Evolutionary conservation across 2,797 vertebrate species (phyloP), one percentile per base, ranked within the genome.

Genomic region (Paguma larvata): DNA sequence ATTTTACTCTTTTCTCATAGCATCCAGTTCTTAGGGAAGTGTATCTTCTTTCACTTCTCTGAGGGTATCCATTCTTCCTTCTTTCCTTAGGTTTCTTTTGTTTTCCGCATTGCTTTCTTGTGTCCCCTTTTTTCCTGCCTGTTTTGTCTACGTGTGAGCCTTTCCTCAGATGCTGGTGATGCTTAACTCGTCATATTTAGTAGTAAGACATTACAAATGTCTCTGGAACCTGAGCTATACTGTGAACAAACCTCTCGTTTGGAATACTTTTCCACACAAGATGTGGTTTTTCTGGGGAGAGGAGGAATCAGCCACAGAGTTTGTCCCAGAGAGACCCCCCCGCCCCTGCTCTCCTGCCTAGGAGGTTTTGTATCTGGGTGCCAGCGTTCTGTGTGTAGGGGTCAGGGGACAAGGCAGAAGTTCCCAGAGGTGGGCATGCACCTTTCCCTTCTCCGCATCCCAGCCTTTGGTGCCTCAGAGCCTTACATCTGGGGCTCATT

Each of bases 131-230:
- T 68, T 38, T 44, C 5, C 67, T 48, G 0, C 83, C 32, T 92
- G 14, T 46, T 92, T 77, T 84, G 38, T 77, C 19, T 87, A 0
- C 70, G 34, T 65, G n/a, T 72, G 56, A 93, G 34, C 68, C 62
- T 89, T 92, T 65, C 21, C 6, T 85, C 19, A 51, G 62, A 48
- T 79, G 38, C 53, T 79, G 41, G 32, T 38, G 13, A 53, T 78
- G 30, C 30, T 92, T 94, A 92, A 53, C 18, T 89, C 62, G 93
- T 92, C 38, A 13, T 96, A 62, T 94, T 92, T 95, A 87, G 92
- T 38, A 94, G 51, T 27, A 79, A 80, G 48, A 38, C 30, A 63
- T 87, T 95, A 9, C 34, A 67, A 73, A 41, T 38, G 70, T 53
- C 72, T 96, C 51, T 89, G 75, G 93, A 94, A 56, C 34, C 21